These are phyloP conservation scores for Macrobrachium nipponense DNA, from an alignment of 1,140 invertebrate species.

Conservation along the genomic window DNA sequence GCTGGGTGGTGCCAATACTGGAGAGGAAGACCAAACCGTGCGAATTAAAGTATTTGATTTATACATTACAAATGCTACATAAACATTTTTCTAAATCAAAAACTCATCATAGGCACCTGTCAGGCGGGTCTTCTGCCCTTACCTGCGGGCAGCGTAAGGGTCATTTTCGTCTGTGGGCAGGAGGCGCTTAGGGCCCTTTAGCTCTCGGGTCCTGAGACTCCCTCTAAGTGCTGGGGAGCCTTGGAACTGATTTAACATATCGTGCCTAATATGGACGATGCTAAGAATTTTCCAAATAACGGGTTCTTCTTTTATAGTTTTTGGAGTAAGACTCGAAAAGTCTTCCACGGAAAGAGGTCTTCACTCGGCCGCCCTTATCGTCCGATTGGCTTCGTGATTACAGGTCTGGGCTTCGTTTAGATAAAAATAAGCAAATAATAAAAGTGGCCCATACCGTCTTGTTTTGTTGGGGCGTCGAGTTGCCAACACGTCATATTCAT, in stretches of 20 bases:
- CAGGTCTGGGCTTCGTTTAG: background rate
- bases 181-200: slow-evolving; percentile 1
- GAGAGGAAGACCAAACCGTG: slow-evolving; percentile 4
- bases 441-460: slow-evolving; percentile 35
- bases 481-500: no score
- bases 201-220: background rate
- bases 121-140: background rate
- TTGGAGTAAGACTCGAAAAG: no score
- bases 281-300: slow-evolving; percentile 14
- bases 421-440: slow-evolving; percentile 21
- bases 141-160: slow-evolving; percentile 4
- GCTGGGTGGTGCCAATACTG: slow-evolving; percentile 11
- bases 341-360: no score
- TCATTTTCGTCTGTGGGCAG: background rate
- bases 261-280: slow-evolving; percentile 41
- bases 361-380: no score
- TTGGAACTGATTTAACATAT: slow-evolving; percentile 48
- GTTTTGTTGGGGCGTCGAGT: slow-evolving; percentile 21
- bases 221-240: slow-evolving; percentile 34
- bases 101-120: background rate
- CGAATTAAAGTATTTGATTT: slow-evolving; percentile 54
- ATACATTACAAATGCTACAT: slow-evolving; percentile 58
- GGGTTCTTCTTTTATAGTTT: background rate
- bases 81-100: slow-evolving; percentile 43
- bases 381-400: background rate